A percentile compares a stretch with the other conserved stretches of the same genome.
Evolutionary conservation across 2,113 vertebrate species (phyloP).

Genomic region (Gymnarchus niloticus): DNA sequence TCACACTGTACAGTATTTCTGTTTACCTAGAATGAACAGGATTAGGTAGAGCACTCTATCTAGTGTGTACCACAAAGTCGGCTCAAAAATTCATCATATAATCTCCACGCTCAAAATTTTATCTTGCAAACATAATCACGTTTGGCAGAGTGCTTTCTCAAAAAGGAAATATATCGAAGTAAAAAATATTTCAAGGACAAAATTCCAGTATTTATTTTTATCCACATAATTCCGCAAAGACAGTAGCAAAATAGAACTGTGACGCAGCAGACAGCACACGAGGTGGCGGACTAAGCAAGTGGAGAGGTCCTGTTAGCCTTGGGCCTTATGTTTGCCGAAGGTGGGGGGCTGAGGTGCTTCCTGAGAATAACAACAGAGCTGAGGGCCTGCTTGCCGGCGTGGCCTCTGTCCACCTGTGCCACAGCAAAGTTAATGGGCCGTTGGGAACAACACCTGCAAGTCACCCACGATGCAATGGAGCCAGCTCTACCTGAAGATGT

Average conservation of each 20-base stretch:
- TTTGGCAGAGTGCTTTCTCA: neutral
- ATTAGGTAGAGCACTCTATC: neutral
- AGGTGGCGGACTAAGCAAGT: neutral
- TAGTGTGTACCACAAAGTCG: neutral
- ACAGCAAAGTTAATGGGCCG: neutral
- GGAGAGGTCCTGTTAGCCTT: neutral
- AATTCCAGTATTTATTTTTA: neutral
- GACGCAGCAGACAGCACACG: neutral
- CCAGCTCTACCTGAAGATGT: neutral
- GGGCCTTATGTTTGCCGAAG: too few species aligned
- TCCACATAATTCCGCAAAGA: neutral
- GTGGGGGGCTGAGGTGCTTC: too few species aligned
- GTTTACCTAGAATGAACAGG: neutral
- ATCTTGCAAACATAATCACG: neutral
- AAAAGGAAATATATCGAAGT: neutral
- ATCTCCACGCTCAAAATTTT: neutral
- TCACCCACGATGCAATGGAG: too few species aligned
- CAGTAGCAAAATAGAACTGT: too few species aligned
- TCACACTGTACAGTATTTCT: neutral
- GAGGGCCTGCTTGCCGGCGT: neutral
- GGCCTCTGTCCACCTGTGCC: neutral
- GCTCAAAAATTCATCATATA: conserved; percentile 2
- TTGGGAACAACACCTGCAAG: neutral
- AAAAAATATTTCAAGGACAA: neutral
- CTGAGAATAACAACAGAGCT: neutral